Percentiles rank a stretch among this genome's conserved stretches.
These are phyloP conservation scores for Embidobia sp. DNA, from an alignment of 2,888 invertebrate species.

Conservation along the genomic window DNA sequence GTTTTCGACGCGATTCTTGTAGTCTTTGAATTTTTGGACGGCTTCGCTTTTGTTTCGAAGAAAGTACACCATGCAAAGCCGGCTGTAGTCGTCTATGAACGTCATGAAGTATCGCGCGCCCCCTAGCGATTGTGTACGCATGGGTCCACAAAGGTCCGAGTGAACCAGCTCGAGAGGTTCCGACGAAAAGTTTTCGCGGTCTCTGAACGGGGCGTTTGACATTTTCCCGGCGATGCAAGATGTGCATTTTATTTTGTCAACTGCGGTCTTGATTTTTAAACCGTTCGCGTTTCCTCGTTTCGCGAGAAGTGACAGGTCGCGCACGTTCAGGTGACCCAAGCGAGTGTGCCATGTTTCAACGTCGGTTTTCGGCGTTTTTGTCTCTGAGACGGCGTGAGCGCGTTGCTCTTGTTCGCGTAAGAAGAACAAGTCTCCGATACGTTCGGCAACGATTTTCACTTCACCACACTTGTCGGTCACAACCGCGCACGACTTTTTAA, in stretches of 20 bases:
- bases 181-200: neutral
- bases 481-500: constrained; percentile 20
- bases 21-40: constrained; percentile 54
- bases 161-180: constrained; percentile 9
- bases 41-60: constrained; percentile 57
- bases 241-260: neutral
- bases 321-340: constrained; percentile 27
- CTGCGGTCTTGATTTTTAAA: neutral
- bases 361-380: neutral
- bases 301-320: neutral
- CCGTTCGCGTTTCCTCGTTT: constrained; percentile 13
- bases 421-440: constrained; percentile 61
- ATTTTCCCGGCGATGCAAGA: neutral
- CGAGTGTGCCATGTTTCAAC: constrained; percentile 54
- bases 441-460: constrained; percentile 35
- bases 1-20: constrained; percentile 58
- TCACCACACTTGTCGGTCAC: constrained; percentile 28
- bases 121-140: constrained; percentile 53
- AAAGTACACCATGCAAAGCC: constrained; percentile 64
- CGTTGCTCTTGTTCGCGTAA: constrained; percentile 5
- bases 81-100: constrained; percentile 68
- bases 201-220: neutral
- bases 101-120: constrained; percentile 64
- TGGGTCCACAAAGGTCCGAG: constrained; percentile 62
- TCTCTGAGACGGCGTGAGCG: constrained; percentile 42